Percentiles rank a stretch among this genome's conserved stretches.
Evolutionary conservation across 64 coral and sea anemone species (phyloP).

Genomic region (Porites australiensis): DNA sequence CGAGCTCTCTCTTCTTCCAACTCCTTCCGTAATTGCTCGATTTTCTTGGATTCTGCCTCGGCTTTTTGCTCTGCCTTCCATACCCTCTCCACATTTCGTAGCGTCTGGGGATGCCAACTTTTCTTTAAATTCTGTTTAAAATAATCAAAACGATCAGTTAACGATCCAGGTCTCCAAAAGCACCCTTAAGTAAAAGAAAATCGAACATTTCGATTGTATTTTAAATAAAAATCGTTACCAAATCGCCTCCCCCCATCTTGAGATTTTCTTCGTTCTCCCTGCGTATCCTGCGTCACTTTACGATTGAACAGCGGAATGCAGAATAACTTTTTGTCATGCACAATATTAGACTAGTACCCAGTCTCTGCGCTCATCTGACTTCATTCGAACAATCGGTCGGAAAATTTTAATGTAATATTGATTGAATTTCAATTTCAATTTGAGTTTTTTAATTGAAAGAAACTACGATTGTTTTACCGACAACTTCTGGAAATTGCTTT

Average conservation of each 20-base stretch:
- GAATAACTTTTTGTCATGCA: too few relatives aligned
- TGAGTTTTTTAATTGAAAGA: background rate
- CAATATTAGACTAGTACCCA: too few relatives aligned
- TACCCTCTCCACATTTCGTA: slow-evolving; percentile 98
- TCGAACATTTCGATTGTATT: background rate
- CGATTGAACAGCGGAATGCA: too few relatives aligned
- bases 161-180: background rate
- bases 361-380: too few relatives aligned
- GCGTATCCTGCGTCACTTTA: background rate
- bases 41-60: slow-evolving; percentile 95
- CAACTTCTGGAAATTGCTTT: background rate
- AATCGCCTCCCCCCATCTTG: slow-evolving; percentile 96
- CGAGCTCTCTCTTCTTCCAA: slow-evolving; percentile 92
- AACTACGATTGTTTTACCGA: background rate
- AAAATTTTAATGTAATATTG: too few relatives aligned
- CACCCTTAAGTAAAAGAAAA: background rate
- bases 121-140: slow-evolving; percentile 98
- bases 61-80: slow-evolving; percentile 99
- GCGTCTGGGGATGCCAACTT: slow-evolving; percentile 99
- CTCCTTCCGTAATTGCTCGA: slow-evolving; percentile 94
- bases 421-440: background rate
- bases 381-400: too few relatives aligned
- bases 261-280: background rate
- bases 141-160: background rate
- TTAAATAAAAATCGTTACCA: slow-evolving; percentile 65